Conservation (phyloP, 2,797 vertebrate genomes). For the Delichon dasypus region DNA sequence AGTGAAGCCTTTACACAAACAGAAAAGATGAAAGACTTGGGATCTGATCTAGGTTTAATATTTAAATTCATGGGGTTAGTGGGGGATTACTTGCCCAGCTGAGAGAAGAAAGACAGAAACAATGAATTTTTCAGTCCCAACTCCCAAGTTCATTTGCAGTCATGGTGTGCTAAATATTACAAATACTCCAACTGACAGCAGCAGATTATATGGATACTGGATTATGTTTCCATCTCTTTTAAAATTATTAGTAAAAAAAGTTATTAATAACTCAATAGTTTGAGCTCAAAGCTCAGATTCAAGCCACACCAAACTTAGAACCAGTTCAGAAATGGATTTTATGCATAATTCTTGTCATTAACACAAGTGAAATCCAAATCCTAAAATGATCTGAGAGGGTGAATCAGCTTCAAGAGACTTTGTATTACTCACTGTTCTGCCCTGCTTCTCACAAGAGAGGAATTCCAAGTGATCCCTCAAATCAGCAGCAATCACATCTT, state of each 20-base stretch:
- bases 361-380: not conserved
- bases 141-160: not conserved
- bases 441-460: not conserved
- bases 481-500: not conserved
- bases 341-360: not conserved
- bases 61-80: not conserved
- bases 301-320: not conserved
- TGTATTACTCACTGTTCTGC: not conserved
- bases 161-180: not conserved
- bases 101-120: not conserved
- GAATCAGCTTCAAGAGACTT: constrained; percentile 3
- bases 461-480: not conserved
- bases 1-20: not conserved
- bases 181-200: not conserved
- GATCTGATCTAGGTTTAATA: not conserved
- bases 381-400: not conserved
- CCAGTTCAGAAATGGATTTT: not conserved
- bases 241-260: not conserved
- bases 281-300: not conserved
- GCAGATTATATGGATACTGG: not conserved
- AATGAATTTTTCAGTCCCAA: not conserved
- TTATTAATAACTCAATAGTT: not conserved
- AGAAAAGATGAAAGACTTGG: not conserved
- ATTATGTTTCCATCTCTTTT: not conserved
- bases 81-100: not conserved